These are phyloP conservation scores for Salvelinus sp. DNA, from an alignment of 2,113 vertebrate species.

Conservation along the genomic window DNA sequence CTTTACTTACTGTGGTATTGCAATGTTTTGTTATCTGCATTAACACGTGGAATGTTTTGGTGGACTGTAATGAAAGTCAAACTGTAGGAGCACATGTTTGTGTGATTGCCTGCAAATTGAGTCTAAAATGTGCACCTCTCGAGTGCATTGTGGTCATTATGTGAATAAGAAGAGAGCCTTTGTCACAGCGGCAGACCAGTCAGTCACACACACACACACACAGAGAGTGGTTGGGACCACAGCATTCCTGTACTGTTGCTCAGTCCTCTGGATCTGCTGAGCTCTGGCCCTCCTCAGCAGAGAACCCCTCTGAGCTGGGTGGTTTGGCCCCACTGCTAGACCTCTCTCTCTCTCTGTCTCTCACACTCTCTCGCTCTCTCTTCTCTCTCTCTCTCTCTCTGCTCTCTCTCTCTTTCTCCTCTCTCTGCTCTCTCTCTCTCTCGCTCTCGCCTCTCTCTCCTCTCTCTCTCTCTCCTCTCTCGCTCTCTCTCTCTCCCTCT, in stretches of 20 bases:
- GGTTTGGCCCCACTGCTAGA: no score
- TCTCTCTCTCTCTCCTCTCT: no score
- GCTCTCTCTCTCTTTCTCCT: no score
- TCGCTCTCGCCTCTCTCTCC: no score
- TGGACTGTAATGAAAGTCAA: no score
- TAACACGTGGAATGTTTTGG: no score
- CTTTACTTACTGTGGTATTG: no score
- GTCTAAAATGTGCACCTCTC: neutral
- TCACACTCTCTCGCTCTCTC: neutral
- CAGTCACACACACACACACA: constrained; percentile 17
- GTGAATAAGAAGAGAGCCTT: constrained; percentile 67
- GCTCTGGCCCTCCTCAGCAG: constrained; percentile 22
- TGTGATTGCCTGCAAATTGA: neutral
- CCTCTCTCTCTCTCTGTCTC: no score
- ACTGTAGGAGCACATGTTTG: no score
- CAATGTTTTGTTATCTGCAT: no score
- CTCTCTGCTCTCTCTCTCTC: neutral
- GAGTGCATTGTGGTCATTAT: constrained; percentile 42
- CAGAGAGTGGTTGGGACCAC: constrained; percentile 34
- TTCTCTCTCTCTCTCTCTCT: no score
- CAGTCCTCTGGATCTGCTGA: constrained; percentile 28
- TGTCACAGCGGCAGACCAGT: constrained; percentile 56
- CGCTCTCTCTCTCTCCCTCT: no score
- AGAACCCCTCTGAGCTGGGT: constrained; percentile 3
- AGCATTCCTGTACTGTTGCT: constrained; percentile 57